Percentiles rank a stretch among this genome's conserved stretches.
Conservation (phyloP, 1,140 invertebrate species). For the Bemisia tabaci region DNA sequence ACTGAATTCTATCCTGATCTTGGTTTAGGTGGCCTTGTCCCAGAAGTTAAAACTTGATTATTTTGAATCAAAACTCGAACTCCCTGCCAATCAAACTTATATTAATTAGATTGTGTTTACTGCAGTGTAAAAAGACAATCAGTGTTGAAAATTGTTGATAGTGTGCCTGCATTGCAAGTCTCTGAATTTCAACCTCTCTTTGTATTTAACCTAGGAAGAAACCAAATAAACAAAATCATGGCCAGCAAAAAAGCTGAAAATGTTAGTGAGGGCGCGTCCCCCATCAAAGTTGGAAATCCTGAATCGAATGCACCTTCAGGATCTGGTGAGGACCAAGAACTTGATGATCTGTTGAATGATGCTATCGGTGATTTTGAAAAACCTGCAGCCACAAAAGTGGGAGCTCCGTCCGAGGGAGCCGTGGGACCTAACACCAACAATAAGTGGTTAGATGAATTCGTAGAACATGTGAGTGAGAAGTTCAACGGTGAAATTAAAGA, state of each 20-base stretch:
- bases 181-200: too few relatives aligned
- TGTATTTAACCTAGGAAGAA: too few relatives aligned
- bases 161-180: too few relatives aligned
- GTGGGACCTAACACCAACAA: neutral
- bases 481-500: neutral
- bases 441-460: neutral
- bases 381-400: neutral
- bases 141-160: too few relatives aligned
- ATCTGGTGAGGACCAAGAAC: neutral
- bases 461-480: neutral
- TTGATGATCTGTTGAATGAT: neutral
- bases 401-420: neutral
- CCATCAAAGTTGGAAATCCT: too few relatives aligned
- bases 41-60: neutral
- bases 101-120: too few relatives aligned
- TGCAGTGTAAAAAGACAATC: too few relatives aligned
- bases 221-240: too few relatives aligned
- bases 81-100: neutral
- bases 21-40: constrained; percentile 7
- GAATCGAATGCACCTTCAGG: too few relatives aligned
- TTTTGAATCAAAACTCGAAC: neutral
- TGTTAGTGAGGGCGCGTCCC: too few relatives aligned
- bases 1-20: constrained; percentile 22
- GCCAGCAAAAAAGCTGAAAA: too few relatives aligned
- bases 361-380: neutral